These are phyloP conservation scores for Agapornis roseicollis DNA, from an alignment of 2,113 vertebrate species.

Conservation along the genomic window DNA sequence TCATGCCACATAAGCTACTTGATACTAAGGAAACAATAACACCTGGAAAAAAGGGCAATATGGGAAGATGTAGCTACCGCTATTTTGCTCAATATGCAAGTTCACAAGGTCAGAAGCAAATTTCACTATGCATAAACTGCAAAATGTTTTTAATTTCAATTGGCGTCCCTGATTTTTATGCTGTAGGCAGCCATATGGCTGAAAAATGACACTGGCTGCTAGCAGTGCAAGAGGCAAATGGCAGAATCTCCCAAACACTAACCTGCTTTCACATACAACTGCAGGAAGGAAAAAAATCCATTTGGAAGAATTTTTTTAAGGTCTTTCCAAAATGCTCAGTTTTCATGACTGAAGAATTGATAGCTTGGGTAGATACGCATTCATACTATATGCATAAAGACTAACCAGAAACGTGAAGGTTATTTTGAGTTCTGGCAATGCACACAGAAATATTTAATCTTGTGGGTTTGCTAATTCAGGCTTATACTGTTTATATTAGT, in stretches of 20 bases:
- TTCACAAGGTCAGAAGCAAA: constrained; percentile 29
- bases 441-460: neutral
- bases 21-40: neutral
- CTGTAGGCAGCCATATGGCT: constrained; percentile 56
- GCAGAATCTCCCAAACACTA: neutral
- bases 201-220: constrained; percentile 21
- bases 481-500: neutral
- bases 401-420: neutral
- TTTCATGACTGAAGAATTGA: neutral
- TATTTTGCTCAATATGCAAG: neutral
- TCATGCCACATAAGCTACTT: neutral
- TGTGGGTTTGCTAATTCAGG: neutral
- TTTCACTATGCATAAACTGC: neutral
- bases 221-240: constrained; percentile 7
- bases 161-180: constrained; percentile 29
- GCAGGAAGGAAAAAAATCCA: neutral
- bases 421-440: neutral
- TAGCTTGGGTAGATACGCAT: rapidly evolving
- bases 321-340: neutral
- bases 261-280: neutral
- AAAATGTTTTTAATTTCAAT: constrained; percentile 36
- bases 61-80: neutral
- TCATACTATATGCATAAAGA: neutral
- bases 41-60: neutral
- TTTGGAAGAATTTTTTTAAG: neutral